Evolutionary conservation across 2,888 invertebrate species (phyloP).

Genomic region (Hypselothyrea guttata): DNA sequence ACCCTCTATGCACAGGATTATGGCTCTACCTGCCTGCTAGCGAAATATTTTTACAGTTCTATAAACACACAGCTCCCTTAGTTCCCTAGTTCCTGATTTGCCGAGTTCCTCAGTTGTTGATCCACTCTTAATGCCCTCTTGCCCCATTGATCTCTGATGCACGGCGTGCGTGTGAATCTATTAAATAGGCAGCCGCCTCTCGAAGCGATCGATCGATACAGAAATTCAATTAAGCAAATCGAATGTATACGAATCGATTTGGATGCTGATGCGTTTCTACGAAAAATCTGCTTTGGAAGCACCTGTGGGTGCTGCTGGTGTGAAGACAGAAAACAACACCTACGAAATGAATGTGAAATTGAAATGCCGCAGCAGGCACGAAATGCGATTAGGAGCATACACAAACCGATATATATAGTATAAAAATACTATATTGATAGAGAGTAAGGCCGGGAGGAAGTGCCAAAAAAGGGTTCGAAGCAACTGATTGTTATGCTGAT

Average conservation of each 20-base stretch:
- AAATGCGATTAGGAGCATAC: slow-evolving; percentile 12
- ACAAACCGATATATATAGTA: too few relatives aligned
- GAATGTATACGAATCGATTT: slow-evolving; percentile 64
- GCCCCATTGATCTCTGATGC: background rate
- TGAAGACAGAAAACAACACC: slow-evolving; percentile 47
- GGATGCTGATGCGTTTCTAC: slow-evolving; percentile 59
- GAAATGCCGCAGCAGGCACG: slow-evolving; percentile 41
- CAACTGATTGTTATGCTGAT: slow-evolving; percentile 65
- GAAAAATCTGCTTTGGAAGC: slow-evolving; percentile 52
- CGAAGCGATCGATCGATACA: slow-evolving; percentile 10
- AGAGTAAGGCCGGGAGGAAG: slow-evolving; percentile 34
- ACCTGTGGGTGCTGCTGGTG: slow-evolving; percentile 53
- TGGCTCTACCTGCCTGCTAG: background rate
- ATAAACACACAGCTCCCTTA: slow-evolving; percentile 4
- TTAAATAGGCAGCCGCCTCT: slow-evolving; percentile 53
- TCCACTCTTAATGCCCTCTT: too few relatives aligned
- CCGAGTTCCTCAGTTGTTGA: too few relatives aligned
- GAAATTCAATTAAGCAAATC: slow-evolving; percentile 76
- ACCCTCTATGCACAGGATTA: too few relatives aligned
- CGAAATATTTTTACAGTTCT: slow-evolving; percentile 4
- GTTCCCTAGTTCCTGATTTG: background rate
- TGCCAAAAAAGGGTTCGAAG: slow-evolving; percentile 52
- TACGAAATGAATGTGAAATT: slow-evolving; percentile 5
- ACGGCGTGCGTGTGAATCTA: slow-evolving; percentile 69
- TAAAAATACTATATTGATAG: too few relatives aligned